These are phyloP conservation scores for Molorchus minor DNA, from an alignment of 2,888 invertebrate genomes.

Conservation along the genomic window DNA sequence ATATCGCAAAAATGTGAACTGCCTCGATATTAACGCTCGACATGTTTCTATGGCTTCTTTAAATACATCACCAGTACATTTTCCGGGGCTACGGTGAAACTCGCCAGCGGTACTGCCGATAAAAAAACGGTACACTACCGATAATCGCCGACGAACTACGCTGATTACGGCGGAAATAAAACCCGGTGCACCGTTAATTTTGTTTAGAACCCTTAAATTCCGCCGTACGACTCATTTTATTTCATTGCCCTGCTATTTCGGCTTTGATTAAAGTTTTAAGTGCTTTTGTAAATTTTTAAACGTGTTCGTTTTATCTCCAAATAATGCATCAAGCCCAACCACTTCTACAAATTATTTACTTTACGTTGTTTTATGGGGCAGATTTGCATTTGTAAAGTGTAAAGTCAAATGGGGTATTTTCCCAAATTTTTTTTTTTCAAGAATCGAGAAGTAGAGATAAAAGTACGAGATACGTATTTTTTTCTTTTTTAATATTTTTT, in stretches of 20 bases:
- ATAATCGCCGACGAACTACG: background rate
- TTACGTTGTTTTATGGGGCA: background rate
- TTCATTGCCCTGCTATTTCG: conserved; percentile 18
- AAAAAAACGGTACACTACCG: background rate
- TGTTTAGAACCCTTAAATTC: conserved; percentile 4
- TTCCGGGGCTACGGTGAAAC: too few species aligned
- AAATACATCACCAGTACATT: too few species aligned
- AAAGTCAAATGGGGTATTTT: too few species aligned
- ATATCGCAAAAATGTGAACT: too few species aligned
- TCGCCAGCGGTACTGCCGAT: background rate
- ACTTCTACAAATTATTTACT: conserved; percentile 6
- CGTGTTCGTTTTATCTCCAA: conserved; percentile 14
- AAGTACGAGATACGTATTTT: too few species aligned
- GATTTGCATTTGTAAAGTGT: too few species aligned
- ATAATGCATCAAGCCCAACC: conserved; percentile 10
- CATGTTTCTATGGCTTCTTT: too few species aligned
- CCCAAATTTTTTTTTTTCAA: too few species aligned
- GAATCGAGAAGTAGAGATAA: too few species aligned
- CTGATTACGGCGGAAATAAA: background rate
- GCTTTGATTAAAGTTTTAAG: conserved; percentile 25
- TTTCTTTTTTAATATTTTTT: too few species aligned
- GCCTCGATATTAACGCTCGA: too few species aligned
- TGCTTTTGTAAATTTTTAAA: conserved; percentile 22
- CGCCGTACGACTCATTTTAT: conserved; percentile 17
- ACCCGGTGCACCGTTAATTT: background rate